Conservation (phyloP, 2,113 vertebrate species). For the Tragulus kanchil region DNA sequence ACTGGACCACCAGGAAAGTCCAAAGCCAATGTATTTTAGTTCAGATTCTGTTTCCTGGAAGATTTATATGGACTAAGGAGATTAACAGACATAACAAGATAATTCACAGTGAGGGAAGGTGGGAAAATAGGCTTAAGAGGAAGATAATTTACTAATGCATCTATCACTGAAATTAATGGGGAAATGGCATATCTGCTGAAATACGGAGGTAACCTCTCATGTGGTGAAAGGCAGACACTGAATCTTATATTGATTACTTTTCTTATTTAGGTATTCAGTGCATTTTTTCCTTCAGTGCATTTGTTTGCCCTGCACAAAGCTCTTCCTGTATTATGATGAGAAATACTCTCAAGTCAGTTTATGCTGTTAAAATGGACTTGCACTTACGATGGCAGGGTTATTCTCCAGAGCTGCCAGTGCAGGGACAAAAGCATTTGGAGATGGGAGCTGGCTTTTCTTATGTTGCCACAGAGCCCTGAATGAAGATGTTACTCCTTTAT, state of each 20-base stretch:
- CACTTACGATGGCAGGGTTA: not conserved
- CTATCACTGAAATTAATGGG: not conserved
- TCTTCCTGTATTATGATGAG: not conserved
- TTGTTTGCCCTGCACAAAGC: not conserved
- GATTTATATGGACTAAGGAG: not conserved
- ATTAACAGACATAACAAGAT: not conserved
- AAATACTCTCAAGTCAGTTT: not conserved
- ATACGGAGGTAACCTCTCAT: not conserved
- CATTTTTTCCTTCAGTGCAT: not conserved
- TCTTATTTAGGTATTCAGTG: not conserved
- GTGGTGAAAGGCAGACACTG: not conserved
- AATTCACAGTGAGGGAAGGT: not conserved
- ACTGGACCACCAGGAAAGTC: too few species aligned
- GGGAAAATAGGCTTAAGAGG: not conserved
- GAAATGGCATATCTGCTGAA: not conserved
- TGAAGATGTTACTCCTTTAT: not conserved
- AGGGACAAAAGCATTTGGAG: not conserved
- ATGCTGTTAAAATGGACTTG: not conserved
- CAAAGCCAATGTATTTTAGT: not conserved
- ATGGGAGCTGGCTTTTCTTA: not conserved
- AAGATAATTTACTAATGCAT: not conserved
- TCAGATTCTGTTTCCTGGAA: not conserved
- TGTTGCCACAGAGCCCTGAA: not conserved
- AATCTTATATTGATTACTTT: not conserved
- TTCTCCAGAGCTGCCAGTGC: constrained; percentile 1